phyloP scores from a whole-genome alignment of 2,113 vertebrate species.

The Lepisosteus osseus region DNA sequence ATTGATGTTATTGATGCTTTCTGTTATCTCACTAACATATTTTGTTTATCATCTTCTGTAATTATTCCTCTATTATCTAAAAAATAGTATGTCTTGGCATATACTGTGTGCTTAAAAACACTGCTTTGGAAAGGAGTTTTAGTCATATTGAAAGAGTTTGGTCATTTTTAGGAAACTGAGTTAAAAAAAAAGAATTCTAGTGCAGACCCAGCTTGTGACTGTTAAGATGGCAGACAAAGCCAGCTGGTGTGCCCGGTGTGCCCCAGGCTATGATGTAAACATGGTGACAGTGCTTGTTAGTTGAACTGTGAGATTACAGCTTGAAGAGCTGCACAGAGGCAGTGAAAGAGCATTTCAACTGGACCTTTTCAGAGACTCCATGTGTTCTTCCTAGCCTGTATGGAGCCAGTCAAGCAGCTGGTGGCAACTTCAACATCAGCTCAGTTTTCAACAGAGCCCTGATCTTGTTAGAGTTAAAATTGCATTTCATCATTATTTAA shows the following conservation, averaged over 20 bases:
- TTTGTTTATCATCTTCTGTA: no score
- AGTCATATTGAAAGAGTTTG: no score
- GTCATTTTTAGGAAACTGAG: constrained; percentile 32
- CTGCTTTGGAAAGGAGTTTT: no score
- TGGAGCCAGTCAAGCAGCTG: background rate
- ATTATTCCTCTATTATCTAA: no score
- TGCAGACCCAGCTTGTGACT: constrained; percentile 33
- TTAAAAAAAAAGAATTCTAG: constrained; percentile 52
- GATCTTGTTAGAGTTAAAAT: no score
- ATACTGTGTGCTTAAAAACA: no score
- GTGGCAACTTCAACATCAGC: no score
- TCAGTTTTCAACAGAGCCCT: no score
- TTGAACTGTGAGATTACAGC: constrained; percentile 32
- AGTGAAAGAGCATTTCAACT: constrained; percentile 36
- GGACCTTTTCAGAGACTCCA: background rate
- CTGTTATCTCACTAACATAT: no score
- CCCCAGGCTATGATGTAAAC: constrained; percentile 31
- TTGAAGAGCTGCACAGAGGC: constrained; percentile 26
- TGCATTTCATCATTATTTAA: no score
- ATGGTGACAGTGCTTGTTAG: constrained; percentile 37
- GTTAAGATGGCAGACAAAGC: constrained; percentile 38
- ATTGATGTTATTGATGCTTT: no score
- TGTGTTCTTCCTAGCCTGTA: background rate
- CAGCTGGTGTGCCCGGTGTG: constrained; percentile 28
- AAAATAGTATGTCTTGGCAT: no score